These are phyloP conservation scores for Lasiurus borealis DNA, from an alignment of 2,113 vertebrate genomes.

Conservation along the genomic window DNA sequence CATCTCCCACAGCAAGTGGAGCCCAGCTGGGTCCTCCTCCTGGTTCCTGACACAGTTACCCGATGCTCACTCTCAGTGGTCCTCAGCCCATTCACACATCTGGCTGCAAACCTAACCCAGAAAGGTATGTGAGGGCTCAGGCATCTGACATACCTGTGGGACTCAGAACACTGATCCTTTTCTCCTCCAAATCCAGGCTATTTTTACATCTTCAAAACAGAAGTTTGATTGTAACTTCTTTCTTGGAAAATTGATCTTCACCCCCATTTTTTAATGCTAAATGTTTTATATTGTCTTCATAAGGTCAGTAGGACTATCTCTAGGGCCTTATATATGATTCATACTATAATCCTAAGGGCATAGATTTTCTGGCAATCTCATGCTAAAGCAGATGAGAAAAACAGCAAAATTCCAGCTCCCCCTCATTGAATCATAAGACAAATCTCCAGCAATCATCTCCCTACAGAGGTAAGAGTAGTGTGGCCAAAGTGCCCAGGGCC, in stretches of 20 bases:
- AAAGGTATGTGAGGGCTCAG: neutral
- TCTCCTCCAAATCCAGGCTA: neutral
- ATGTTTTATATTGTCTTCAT: neutral
- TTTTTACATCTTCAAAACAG: neutral
- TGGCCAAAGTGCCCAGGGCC: neutral
- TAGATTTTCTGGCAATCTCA: neutral
- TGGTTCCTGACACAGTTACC: neutral
- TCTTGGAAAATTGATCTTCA: neutral
- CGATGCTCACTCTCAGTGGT: too few species aligned
- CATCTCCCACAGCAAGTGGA: neutral
- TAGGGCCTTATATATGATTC: neutral
- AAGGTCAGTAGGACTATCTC: neutral
- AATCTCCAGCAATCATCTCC: neutral
- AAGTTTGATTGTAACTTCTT: neutral
- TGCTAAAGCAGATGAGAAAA: neutral
- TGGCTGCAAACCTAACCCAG: neutral
- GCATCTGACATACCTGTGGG: neutral
- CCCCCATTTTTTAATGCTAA: neutral
- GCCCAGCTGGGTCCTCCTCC: neutral
- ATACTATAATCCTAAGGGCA: neutral
- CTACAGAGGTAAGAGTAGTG: neutral
- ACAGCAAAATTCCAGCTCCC: neutral
- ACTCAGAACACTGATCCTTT: neutral
- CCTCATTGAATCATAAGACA: neutral
- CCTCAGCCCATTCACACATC: rapidly evolving